Percentiles rank a stretch among this genome's conserved stretches.
These are phyloP conservation scores for Tanypteryx hageni DNA, from an alignment of 2,888 invertebrate genomes.

Conservation along the genomic window DNA sequence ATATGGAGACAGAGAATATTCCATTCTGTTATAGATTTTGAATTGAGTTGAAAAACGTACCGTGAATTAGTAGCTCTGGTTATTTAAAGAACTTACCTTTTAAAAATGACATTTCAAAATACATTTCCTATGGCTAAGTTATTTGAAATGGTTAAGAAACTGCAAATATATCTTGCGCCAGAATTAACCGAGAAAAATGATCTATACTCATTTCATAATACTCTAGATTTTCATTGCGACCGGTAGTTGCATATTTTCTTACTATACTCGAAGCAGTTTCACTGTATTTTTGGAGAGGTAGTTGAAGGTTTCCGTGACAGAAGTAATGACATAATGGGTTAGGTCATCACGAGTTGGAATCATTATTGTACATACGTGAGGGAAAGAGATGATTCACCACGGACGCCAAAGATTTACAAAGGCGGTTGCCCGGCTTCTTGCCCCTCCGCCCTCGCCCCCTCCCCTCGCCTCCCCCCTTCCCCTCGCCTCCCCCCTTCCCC, in stretches of 20 bases:
- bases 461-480: not conserved
- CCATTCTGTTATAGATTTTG: too few relatives aligned
- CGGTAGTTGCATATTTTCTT: constrained; percentile 2
- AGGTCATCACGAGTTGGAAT: not conserved
- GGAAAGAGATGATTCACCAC: not conserved
- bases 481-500: not conserved
- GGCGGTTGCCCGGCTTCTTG: not conserved
- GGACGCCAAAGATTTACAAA: constrained; percentile 32
- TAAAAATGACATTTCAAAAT: too few relatives aligned
- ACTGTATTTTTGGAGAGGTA: not conserved
- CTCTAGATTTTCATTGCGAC: too few relatives aligned
- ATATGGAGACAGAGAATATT: too few relatives aligned
- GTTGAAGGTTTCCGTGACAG: not conserved
- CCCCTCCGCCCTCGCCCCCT: not conserved
- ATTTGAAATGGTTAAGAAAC: too few relatives aligned
- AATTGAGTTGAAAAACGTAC: too few relatives aligned
- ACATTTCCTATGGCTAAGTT: too few relatives aligned
- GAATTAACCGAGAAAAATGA: too few relatives aligned
- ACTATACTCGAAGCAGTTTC: not conserved
- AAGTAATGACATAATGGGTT: constrained; percentile 17
- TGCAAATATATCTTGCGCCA: too few relatives aligned
- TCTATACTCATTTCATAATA: too few relatives aligned
- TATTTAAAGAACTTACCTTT: too few relatives aligned
- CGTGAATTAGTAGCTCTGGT: too few relatives aligned
- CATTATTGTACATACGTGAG: not conserved